These are phyloP conservation scores for Tineola bisselliella DNA, from an alignment of 2,888 invertebrate species.

Conservation along the genomic window DNA sequence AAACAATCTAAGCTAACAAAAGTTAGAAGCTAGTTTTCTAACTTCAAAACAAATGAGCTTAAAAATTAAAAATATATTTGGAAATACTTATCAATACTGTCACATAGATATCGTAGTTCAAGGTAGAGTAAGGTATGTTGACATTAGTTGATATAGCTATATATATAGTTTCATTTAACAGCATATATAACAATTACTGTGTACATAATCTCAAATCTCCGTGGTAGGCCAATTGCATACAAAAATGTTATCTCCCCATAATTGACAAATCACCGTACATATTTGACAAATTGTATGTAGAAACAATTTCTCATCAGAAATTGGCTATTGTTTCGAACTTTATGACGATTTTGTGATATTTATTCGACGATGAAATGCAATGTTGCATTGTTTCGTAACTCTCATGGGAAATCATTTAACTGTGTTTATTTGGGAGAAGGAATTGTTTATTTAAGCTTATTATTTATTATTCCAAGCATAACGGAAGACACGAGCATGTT, in stretches of 20 bases:
- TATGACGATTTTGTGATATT: not conserved
- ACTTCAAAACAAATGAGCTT: constrained; percentile 32
- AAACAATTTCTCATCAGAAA: constrained; percentile 3
- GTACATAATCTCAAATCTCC: constrained; percentile 13
- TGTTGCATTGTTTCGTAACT: not conserved
- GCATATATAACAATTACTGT: not conserved
- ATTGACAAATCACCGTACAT: constrained; percentile 42
- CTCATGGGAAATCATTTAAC: not conserved
- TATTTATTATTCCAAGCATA: too few species aligned
- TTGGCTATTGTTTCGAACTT: not conserved
- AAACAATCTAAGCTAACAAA: too few species aligned
- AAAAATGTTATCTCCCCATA: constrained; percentile 29
- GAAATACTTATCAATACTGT: constrained; percentile 34
- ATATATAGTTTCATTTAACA: too few species aligned
- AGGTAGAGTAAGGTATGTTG: not conserved
- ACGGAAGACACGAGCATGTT: too few species aligned
- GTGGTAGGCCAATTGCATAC: constrained; percentile 23
- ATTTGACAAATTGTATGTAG: not conserved
- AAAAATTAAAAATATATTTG: constrained; percentile 56
- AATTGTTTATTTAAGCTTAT: too few species aligned
- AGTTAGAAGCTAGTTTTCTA: too few species aligned
- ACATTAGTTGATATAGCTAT: too few species aligned
- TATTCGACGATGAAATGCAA: not conserved
- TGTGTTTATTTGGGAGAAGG: not conserved
- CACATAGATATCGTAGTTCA: constrained; percentile 1